These are phyloP conservation scores for Phaedon cochleariae DNA, from an alignment of 2,888 invertebrate species.

Conservation along the genomic window DNA sequence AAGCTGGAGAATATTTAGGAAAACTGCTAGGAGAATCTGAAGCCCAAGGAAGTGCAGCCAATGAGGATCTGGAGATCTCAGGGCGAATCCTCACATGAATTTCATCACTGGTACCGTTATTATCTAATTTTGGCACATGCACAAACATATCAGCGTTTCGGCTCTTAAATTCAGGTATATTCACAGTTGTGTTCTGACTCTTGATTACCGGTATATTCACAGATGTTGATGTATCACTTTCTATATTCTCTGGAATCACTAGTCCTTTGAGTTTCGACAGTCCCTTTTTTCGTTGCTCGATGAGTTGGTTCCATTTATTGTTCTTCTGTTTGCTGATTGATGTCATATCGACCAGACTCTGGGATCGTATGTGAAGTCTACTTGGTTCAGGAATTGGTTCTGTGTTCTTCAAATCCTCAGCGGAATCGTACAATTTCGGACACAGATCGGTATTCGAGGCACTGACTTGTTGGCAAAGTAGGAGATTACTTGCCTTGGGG, in stretches of 20 bases:
- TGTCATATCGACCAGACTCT: slow-evolving; percentile 63
- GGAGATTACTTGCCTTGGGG: slow-evolving; percentile 30
- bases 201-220: slow-evolving; percentile 86
- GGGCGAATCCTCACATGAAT: slow-evolving; percentile 36
- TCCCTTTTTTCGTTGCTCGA: slow-evolving; percentile 83
- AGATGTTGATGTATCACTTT: slow-evolving; percentile 64
- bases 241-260: slow-evolving; percentile 81
- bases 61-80: slow-evolving; percentile 43
- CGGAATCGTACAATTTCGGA: slow-evolving; percentile 42
- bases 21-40: slow-evolving; percentile 65
- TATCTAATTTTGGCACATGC: slow-evolving; percentile 42
- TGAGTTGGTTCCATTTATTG: slow-evolving; percentile 73
- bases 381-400: slow-evolving; percentile 39
- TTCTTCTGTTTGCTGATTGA: slow-evolving; percentile 49
- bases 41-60: slow-evolving; percentile 57
- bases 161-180: slow-evolving; percentile 86
- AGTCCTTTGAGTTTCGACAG: slow-evolving; percentile 88
- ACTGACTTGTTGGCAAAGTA: slow-evolving; percentile 38
- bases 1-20: slow-evolving; percentile 84
- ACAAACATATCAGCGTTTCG: slow-evolving; percentile 50
- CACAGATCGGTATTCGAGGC: slow-evolving; percentile 50
- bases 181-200: slow-evolving; percentile 68
- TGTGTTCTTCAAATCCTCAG: slow-evolving; percentile 40
- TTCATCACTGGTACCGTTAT: slow-evolving; percentile 31
- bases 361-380: slow-evolving; percentile 61